Evolutionary conservation across 2,113 vertebrate species (phyloP), one percentile per base, ranked within the genome.

Genomic region (Speoplatyrhinus poulsoni): DNA sequence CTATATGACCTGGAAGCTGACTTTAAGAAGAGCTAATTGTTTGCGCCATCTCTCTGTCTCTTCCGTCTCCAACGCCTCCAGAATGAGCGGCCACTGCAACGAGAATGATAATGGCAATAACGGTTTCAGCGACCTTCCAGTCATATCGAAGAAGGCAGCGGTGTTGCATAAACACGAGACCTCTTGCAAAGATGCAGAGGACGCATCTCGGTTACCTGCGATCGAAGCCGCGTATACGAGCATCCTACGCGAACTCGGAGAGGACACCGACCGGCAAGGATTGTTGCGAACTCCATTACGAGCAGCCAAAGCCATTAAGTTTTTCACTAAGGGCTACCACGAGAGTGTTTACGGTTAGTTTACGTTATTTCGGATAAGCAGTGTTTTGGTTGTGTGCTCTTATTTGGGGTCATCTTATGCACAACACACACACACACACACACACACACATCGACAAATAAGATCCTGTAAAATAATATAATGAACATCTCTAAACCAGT

Each of bases 251-350:
- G 91, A 90, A 16, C 82, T 95, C 13, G 94, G 93, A 1, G 94
- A 95, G 75, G 82, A 94, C 87, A 80, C 88, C 1, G 88, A 89
- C 70, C 88, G 94, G 0, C 86, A 94, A 69, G 94, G 94, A 33
- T 87, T 95, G 61, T 73, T 90, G 46, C 88, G 87, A 67, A 95
- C 94, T 2, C 94, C 94, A 15, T 68, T 89, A 11, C 82, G 94
- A 60, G 94, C 94, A 6, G 93, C 93, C 54, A 92, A 90, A 60
- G 93, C 94, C 73, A 94, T 95, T 91, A 92, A 93, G 87, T 95
- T 94, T 79, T 77, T 95, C 62, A 95, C 94, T 78, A 95, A 94
- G 67, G 94, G 94, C 56, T 95, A 95, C 82, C 88, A 92, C 3
- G 93, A 95, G 79, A 90, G 52, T 62, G 70, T 93, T 11, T 74